phyloP scores from a whole-genome alignment of 2,888 invertebrate species.

The Noctua fimbriata region DNA sequence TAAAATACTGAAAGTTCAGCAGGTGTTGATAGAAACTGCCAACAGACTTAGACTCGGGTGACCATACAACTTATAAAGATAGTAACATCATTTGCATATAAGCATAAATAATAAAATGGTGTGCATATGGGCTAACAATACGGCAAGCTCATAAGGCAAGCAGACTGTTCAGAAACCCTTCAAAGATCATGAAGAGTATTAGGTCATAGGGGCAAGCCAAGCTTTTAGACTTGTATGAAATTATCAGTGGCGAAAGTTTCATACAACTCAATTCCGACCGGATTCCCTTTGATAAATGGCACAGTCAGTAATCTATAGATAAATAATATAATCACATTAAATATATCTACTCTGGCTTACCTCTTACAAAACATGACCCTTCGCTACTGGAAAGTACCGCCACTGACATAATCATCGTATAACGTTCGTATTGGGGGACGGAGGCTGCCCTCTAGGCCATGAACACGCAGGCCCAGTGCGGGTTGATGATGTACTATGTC shows the following conservation, averaged over 20 bases:
- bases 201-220: not conserved
- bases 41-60: not conserved
- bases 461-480: too few species aligned
- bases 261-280: too few species aligned
- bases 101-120: not conserved
- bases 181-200: not conserved
- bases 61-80: not conserved
- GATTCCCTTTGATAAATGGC: too few species aligned
- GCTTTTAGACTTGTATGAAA: not conserved
- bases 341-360: too few species aligned
- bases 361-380: too few species aligned
- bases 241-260: too few species aligned
- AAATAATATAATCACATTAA: too few species aligned
- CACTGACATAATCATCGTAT: not conserved
- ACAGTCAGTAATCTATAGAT: too few species aligned
- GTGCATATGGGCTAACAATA: not conserved
- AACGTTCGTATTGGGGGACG: not conserved
- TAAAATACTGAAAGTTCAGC: slow-evolving; percentile 18
- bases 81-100: not conserved
- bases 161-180: not conserved
- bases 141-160: not conserved
- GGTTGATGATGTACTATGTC: too few species aligned
- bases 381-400: not conserved
- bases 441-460: not conserved
- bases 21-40: slow-evolving; percentile 26